Percentiles rank a stretch among this genome's conserved stretches.
Conservation (phyloP, 23 tunicate genomes). For the Trididemnum clinides region DNA sequence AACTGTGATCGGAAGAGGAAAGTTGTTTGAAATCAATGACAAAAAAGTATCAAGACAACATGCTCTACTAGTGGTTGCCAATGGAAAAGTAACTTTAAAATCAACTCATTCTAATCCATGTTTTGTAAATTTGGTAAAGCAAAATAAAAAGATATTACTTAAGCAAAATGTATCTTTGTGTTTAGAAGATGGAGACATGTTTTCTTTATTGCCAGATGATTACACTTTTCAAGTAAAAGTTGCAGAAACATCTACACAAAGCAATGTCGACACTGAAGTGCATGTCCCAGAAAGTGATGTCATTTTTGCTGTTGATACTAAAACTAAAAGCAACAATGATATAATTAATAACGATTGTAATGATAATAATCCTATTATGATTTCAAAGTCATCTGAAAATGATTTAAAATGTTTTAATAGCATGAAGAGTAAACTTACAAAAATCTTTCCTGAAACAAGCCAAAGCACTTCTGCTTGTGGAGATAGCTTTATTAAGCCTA, state of each 20-base stretch:
- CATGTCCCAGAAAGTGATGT: too few species aligned
- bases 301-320: too few species aligned
- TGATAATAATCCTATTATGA: too few species aligned
- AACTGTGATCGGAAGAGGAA: slow-evolving; percentile 71
- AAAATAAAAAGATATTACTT: slow-evolving; percentile 26
- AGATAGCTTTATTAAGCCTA: neutral
- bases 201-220: slow-evolving; percentile 52
- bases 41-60: slow-evolving; percentile 85
- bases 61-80: slow-evolving; percentile 23
- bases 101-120: slow-evolving; percentile 87
- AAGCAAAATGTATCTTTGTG: slow-evolving; percentile 39
- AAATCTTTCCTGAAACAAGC: neutral
- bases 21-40: slow-evolving; percentile 54
- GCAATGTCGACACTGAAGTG: too few species aligned
- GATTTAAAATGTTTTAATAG: too few species aligned
- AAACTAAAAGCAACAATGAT: neutral
- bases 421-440: neutral
- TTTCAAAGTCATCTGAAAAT: too few species aligned
- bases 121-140: slow-evolving; percentile 36
- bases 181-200: slow-evolving; percentile 41
- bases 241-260: neutral
- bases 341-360: neutral
- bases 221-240: slow-evolving; percentile 6
- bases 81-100: slow-evolving; percentile 20
- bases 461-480: neutral